Evolutionary conservation across 2,113 vertebrate genomes (phyloP).

Genomic region (Scartelaos histophorus): DNA sequence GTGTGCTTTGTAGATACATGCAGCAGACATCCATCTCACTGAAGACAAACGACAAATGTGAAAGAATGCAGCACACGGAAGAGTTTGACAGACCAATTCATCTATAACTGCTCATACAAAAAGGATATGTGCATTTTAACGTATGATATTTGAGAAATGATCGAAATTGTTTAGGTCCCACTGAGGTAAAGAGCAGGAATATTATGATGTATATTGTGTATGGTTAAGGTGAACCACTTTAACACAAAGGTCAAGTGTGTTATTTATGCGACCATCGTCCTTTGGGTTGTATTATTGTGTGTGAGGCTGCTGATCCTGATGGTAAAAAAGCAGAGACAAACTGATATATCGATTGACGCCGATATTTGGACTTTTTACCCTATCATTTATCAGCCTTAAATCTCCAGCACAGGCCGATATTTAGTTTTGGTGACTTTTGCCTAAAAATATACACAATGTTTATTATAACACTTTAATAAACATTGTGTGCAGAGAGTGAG

Average conservation of each 20-base stretch:
- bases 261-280: no score
- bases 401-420: no score
- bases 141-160: no score
- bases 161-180: not conserved
- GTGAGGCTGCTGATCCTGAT: no score
- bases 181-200: not conserved
- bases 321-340: no score
- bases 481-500: not conserved
- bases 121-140: not conserved
- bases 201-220: not conserved
- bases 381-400: no score
- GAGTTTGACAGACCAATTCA: constrained; percentile 27
- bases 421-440: no score
- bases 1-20: constrained; percentile 26
- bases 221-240: not conserved
- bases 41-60: constrained; percentile 37
- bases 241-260: not conserved
- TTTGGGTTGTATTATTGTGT: no score
- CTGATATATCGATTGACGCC: no score
- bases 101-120: constrained; percentile 30
- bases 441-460: no score
- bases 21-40: constrained; percentile 32
- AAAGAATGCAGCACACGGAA: constrained; percentile 42
- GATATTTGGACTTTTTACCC: no score
- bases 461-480: not conserved